These are phyloP conservation scores for Characodon lateralis DNA, from an alignment of 2,797 vertebrate species.

Conservation along the genomic window DNA sequence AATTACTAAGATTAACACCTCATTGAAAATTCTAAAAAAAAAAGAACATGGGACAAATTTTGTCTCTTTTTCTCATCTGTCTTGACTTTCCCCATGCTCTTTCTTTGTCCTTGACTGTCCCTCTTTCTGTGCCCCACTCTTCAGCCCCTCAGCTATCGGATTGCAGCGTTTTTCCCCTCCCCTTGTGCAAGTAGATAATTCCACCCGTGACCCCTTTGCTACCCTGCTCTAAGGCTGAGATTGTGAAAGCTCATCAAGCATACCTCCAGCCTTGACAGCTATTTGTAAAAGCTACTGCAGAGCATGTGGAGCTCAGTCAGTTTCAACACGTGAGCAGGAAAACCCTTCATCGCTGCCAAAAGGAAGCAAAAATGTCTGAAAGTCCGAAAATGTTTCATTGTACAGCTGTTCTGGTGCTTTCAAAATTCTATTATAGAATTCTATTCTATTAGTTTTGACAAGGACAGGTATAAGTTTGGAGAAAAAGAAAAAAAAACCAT, in stretches of 20 bases:
- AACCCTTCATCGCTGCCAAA: constrained; percentile 1
- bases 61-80: constrained; percentile 13
- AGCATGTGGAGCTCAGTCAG: constrained; percentile 2
- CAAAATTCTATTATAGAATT: background rate
- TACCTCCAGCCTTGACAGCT: constrained; percentile 18
- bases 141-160: constrained; percentile 74
- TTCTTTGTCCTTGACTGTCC: constrained; percentile 52
- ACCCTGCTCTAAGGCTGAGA: constrained; percentile 50
- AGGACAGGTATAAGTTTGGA: background rate
- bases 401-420: background rate
- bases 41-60: background rate
- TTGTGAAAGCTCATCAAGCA: constrained; percentile 49
- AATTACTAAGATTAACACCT: background rate
- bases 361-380: background rate
- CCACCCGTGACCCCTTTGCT: constrained; percentile 60
- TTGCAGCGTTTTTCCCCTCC: constrained; percentile 69
- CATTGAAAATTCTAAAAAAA: background rate
- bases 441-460: background rate
- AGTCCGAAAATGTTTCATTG: background rate
- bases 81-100: constrained; percentile 47
- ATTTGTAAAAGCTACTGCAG: constrained; percentile 24
- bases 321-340: constrained; percentile 6
- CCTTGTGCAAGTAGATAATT: constrained; percentile 70
- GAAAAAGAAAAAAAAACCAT: background rate
- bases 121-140: constrained; percentile 64